Evolutionary conservation across 2,888 invertebrate species (phyloP), one percentile per base, ranked within the genome.

Genomic region (Athetis lepigone): DNA sequence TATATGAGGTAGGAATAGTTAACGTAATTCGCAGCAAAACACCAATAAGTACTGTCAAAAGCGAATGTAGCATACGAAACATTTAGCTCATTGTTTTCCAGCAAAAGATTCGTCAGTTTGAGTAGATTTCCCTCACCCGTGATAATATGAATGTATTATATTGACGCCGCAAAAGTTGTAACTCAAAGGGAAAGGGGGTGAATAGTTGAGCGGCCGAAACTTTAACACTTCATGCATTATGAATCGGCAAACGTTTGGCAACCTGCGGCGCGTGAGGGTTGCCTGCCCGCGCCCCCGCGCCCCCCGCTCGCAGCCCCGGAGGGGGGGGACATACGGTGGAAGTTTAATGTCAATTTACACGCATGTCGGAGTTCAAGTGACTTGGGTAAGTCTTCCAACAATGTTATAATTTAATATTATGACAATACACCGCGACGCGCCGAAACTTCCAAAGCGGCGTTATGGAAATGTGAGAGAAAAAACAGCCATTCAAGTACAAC

Each of bases 141-240:
- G 56, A 61, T 58, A 65, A 65, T 78, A 79, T 73, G 78, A 75
- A 75, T 79, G 76, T 79, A 70, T 79, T 78, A 79, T 73, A 80
- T 67, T 67, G 74, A 70, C 59, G 60, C 73, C 50, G 47, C 65
- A 59, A 55, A 62, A 70, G 55, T 67, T 67, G 52, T 72, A 71
- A 70, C 75, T 77, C 70, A 67, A 63, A 66, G 65, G 52, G 61
- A 61, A 68, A 57, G 60, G 63, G 70, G 70, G 68, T 62, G 75
- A 71, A 66, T 76, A 76, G 74, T 76, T 63, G 66, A 68, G 62
- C 59, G 58, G 64, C 51, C 52, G 25, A 67, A 81, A 79, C 64
- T 81, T 81, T 69, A 66, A 57, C 75, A 72, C 74, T 80, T 81
- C 82, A 80, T 81, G 80, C 75, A 81, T 81, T 81, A 81, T 81